A percentile compares a stretch with the other conserved stretches of the same genome.
Evolutionary conservation across 2,113 vertebrate genomes (phyloP).

Genomic region (Hippolais icterina): DNA sequence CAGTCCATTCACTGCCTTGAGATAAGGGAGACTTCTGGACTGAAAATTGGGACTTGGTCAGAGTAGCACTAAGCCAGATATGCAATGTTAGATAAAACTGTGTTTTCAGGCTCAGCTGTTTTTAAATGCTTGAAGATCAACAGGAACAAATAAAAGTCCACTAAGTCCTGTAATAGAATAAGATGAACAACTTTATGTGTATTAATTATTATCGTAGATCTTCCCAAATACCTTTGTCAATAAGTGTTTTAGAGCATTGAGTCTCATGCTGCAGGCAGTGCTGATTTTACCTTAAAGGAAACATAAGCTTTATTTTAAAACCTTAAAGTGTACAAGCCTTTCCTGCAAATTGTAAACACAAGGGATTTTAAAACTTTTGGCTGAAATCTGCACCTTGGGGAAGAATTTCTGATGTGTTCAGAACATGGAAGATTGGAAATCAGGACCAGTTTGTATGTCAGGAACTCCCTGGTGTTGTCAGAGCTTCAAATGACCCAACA

Average conservation of each 20-base stretch:
- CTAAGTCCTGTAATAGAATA: background rate
- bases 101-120: background rate
- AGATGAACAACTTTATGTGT: background rate
- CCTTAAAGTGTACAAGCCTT: conserved; percentile 23
- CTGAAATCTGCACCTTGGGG: conserved; percentile 47
- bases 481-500: conserved; percentile 78
- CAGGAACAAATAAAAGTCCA: conserved; percentile 7
- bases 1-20: background rate
- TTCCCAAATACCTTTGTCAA: conserved; percentile 39
- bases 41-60: background rate
- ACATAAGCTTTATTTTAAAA: conserved; percentile 53
- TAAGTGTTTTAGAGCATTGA: conserved; percentile 4
- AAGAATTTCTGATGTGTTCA: conserved; percentile 67
- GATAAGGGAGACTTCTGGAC: background rate
- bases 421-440: conserved; percentile 72
- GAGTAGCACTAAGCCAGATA: background rate
- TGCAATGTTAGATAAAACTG: background rate
- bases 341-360: conserved; percentile 38
- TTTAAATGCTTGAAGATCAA: conserved; percentile 6
- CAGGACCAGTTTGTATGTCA: conserved; percentile 75
- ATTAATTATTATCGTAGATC: conserved; percentile 30
- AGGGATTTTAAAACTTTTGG: conserved; percentile 54
- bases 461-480: conserved; percentile 74
- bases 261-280: conserved; percentile 2
- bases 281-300: conserved; percentile 61